Base-by-base conservation (phyloP, 2,888 invertebrate species). In the Troilus luridus region DNA sequence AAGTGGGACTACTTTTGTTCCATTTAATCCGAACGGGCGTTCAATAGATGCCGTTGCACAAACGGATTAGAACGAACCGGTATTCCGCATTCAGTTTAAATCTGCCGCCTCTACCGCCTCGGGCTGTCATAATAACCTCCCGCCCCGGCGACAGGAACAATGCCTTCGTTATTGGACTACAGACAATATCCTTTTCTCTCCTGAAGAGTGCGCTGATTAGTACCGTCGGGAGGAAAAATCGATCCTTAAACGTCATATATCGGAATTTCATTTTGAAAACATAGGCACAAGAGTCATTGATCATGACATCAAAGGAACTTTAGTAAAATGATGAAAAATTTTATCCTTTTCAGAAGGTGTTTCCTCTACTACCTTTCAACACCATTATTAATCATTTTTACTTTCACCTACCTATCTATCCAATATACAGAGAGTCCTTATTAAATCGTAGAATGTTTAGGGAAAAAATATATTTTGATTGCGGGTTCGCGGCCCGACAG, bases 131-230 rank as follows among this genome's bases (percentile, higher is more conserved):
- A 77, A 77, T 77, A 77, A 77, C 72, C 27, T 41, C 72, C 72
- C 27, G 41, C 72, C 72, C 21, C 72, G 41, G 27, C 67, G 5
- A 2, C 17, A 6, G 5, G 27, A 8, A 77, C 72, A 77, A 77
- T 77, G 41, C 3, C 17, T 7, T 19, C 72, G 41, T 77, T 27
- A 77, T 77, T 77, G 41, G 41, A 77, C 72, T 77, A 77, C 19
- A 14, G 41, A 19, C 72, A 77, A 77, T 77, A 77, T 77, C 72
- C 72, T 77, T 77, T 77, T 77, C 72, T 77, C 72, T 41, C 72
- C 41, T 77, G 17, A 27, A 77, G 27, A 77, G 72, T 41, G 3
- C 27, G 3, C 72, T 77, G 27, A 77, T 77, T 77, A 77, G 19
- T 77, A 77, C 72, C 41, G 19, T 41, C 41, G 41, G 59, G 72